These are phyloP conservation scores for Acipenser oxyrinchus DNA, from an alignment of 2,797 vertebrate species.

Conservation along the genomic window DNA sequence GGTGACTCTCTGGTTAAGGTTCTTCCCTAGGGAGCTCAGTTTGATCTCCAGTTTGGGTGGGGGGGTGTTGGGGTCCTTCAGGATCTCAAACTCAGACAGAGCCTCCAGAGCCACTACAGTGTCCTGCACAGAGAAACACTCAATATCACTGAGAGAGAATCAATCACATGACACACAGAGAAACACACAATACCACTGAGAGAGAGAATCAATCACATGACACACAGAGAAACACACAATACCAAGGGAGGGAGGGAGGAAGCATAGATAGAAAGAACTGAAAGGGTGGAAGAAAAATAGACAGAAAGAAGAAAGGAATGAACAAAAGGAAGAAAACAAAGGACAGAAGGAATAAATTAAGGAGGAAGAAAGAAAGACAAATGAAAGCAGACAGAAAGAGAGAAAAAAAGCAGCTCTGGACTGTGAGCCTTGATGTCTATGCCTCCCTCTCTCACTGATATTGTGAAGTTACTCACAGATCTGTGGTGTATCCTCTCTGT, in stretches of 20 bases:
- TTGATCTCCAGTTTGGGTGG: constrained; percentile 23
- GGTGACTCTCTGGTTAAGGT: constrained; percentile 2
- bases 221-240: no score
- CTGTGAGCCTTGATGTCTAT: no score
- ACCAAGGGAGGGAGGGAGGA: no score
- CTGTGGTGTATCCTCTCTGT: background rate
- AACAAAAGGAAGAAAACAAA: no score
- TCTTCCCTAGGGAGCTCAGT: constrained; percentile 33
- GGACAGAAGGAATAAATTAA: background rate
- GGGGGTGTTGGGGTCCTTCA: background rate
- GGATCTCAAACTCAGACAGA: constrained; percentile 60
- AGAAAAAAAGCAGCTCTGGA: background rate
- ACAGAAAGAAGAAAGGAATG: no score
- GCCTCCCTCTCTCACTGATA: no score
- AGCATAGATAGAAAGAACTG: no score
- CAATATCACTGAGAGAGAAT: no score
- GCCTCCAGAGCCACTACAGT: constrained; percentile 71
- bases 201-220: no score
- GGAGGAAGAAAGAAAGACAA: background rate
- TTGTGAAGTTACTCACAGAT: background rate
- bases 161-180: no score
- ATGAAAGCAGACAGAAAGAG: background rate
- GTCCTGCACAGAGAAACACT: constrained; percentile 49
- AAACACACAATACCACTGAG: no score
- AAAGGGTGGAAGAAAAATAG: no score